Evolutionary conservation across 2,888 invertebrate genomes (phyloP), one percentile per base, ranked within the genome.

Genomic region (Elegia similella): DNA sequence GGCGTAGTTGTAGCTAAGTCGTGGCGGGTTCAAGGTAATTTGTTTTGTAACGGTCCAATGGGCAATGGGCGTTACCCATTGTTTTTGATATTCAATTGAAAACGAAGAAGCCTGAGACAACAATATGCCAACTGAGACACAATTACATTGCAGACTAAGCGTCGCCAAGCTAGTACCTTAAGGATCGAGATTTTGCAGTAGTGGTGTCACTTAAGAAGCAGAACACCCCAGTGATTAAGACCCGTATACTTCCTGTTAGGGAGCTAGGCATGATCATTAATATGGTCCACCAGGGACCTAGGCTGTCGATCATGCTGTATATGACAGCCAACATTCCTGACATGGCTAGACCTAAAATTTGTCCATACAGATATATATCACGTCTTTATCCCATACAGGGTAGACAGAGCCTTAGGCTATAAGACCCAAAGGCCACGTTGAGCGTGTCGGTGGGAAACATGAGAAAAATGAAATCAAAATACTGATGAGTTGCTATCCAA

Each of bases 201-300:
- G 93, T 92, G 16, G 92, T 86, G 72, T 94, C 94, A 2, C 93
- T 90, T 61, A 94, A 87, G 68, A 93, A 93, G 62, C 93, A 92
- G 63, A 90, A 86, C 15, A 85, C 77, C 32, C 88, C 90, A 13
- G 92, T 89, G n/a, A 93, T 76, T 47, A 92, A 76, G 7, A 92
- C 82, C 42, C 92, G 84, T 42, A 84, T 80, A 12, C 93, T 93
- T 7, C 93, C 93, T 59, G 84, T 82, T 8, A 93, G 47, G 0
- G 92, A 50, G 7, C 15, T 77, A 1, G 86, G 76, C 0, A 93
- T 92, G 8, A 93, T 68, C 0, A 86, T 82, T 1, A 92, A 42
- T 6, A 92, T 66, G 57, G 87, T 82, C 64, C 67, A 67, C 67
- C 67, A 66, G 3, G 69, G 66, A 3, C 69, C 66, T 23, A 66